Conservation (phyloP, 2,888 invertebrate species). For the Salpingus planirostris region DNA sequence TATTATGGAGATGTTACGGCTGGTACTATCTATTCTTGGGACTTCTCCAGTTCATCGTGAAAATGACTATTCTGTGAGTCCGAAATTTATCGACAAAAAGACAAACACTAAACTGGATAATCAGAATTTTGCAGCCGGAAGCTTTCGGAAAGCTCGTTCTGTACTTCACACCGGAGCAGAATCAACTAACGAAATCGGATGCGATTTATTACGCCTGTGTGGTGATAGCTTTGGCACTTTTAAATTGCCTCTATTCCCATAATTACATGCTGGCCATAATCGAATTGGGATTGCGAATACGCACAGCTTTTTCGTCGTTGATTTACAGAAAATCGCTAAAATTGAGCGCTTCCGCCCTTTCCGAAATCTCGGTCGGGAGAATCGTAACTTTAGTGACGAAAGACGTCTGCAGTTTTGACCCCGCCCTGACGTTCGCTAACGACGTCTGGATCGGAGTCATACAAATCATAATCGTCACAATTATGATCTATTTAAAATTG, state of each 20-base stretch:
- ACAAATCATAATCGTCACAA: slow-evolving; percentile 66
- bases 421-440: slow-evolving; percentile 77
- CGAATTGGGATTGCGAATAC: slow-evolving; percentile 71
- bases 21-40: slow-evolving; percentile 21
- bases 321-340: slow-evolving; percentile 62
- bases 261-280: slow-evolving; percentile 54
- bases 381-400: slow-evolving; percentile 85
- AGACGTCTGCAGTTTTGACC: slow-evolving; percentile 85
- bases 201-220: slow-evolving; percentile 68
- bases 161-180: slow-evolving; percentile 48
- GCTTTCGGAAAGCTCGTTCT: slow-evolving; percentile 54
- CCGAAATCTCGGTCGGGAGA: slow-evolving; percentile 60
- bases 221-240: slow-evolving; percentile 59
- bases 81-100: no score
- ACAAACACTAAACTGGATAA: no score
- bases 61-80: slow-evolving; percentile 14
- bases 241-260: slow-evolving; percentile 55
- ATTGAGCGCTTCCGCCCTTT: slow-evolving; percentile 46
- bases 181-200: slow-evolving; percentile 11
- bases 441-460: slow-evolving; percentile 56
- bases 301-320: slow-evolving; percentile 70
- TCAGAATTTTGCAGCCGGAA: slow-evolving; percentile 23
- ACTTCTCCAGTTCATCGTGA: slow-evolving; percentile 15
- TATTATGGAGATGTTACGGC: slow-evolving; percentile 26
- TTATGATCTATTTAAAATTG: slow-evolving; percentile 60